Evolutionary conservation across 2,888 invertebrate genomes (phyloP), one percentile per base, ranked within the genome.

Genomic region (Patella caerulea): DNA sequence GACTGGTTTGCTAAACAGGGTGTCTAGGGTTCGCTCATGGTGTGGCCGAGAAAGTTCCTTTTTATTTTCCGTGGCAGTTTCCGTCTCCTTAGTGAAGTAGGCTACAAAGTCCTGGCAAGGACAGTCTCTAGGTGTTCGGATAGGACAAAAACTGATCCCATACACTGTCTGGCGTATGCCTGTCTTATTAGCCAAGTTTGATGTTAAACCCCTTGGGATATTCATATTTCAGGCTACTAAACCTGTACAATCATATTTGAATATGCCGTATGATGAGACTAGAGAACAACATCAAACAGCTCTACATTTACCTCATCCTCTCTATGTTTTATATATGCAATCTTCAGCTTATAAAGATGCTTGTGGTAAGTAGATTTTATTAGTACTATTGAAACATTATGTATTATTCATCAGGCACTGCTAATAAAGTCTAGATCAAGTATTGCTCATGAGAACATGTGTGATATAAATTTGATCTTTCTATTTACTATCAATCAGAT

Each of bases 271-370:
- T 78, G 96, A 96, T 90, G 95, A 95, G 87, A 94, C 95, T 82
- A 94, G 95, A 89, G 95, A 95, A 87, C 95, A 97, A 88, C 94
- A 96, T 84, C 94, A 85, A 79, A 88, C 84, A 5, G 91, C 91
- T 19, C 93, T 94, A 72, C 93, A 96, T 79, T 93, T 98, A 69
- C 96, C 97, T 0, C 93, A 95, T 59, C 95, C 97, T 1, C 93
- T 98, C 24, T 98, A 97, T 92, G 94, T 97, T 82, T 93, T 97
- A 7, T 98, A 96, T 92, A 95, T 96, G 76, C 96, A 97, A 93
- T 93, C 95, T 34, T 94, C 94, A 89, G 96, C 96, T 12, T 97
- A 95, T 91, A 94, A 94, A 85, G 95, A 96, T 92, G 96, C 95
- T 56, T 94, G 95, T 86, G 92, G 92, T 92, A 79, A 80, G 87